Evolutionary conservation across 2,888 invertebrate species (phyloP), one percentile per base, ranked within the genome.

Genomic region (Brachypterus glaber): DNA sequence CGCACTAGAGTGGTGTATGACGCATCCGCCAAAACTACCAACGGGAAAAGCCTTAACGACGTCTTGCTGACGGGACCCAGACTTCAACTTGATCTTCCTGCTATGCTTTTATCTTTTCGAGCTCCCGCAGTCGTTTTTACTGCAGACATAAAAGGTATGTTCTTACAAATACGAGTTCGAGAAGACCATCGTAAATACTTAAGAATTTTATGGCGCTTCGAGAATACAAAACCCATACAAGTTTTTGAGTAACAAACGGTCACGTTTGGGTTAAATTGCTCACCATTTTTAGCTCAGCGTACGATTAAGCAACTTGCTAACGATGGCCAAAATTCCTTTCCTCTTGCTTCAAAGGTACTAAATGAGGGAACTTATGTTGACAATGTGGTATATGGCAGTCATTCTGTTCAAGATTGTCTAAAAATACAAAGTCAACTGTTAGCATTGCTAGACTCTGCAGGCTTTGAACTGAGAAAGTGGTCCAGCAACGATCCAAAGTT

Each of bases 401-500:
- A n/a, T 9, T 11, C 30, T 7, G 14, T 33, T 17, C 25, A 45
- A 13, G 42, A 45, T 17, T 37, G 33, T 29, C 3, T 37, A 4
- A 17, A 40, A 21, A 4, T 46, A 14, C 17, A 40, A 26, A 7
- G 25, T 5, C 33, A 37, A 26, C 2, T 41, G 9, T 29, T 29
- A 17, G 7, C 35, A 17, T 39, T 45, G n/a, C 27, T 43, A n/a
- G 9, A 2, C n/a, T 25, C n/a, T 13, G 38, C 35, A 8, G 21
- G 30, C 11, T 43, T 43, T 36, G 9, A 39, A 12, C 32, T 43
- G 9, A 34, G 43, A 15, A 45, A 43, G 34, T 44, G 38, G 38
- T 39, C 37, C 3, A 33, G 11, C 7, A 17, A 32, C 12, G 17
- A 31, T 11, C n/a, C 17, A 5, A 8, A 18, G 4, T n/a, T 33